Evolutionary conservation across 2,797 vertebrate species (phyloP), one percentile per base, ranked within the genome.

Genomic region (Melanogrammus aeglefinus): DNA sequence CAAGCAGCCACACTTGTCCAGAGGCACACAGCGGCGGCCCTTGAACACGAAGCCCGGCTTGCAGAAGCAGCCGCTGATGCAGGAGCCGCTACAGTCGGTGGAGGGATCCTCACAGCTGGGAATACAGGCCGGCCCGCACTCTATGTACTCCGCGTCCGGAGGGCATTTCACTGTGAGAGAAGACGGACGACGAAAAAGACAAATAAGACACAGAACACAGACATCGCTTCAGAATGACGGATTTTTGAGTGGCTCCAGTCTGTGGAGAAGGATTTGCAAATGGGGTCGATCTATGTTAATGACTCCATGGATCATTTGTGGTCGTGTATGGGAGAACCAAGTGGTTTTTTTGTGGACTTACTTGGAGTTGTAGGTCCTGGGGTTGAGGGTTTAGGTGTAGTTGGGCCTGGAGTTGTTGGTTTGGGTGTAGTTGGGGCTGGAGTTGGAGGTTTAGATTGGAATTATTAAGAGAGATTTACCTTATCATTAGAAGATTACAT

Each of bases 41-140:
- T 87, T 91, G 78, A 94, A 94, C 84, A 96, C 87, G 84, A 90
- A 95, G 9, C 95, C 95, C n/a, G 91, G 90, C 80, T 94, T 92
- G 75, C 95, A 96, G 89, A 94, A 93, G 76, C 95, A 94, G 72
- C 86, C 93, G 0, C 83, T 93, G 74, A 89, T 88, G 78, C 96
- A 96, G 44, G 86, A 86, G 9, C 87, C 86, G 44, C 84, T 84
- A 12, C 95, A 96, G 85, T 88, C 93, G 76, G 91, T 92, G 38
- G 91, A 94, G 16, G 94, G 95, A 66, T 85, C 89, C 86, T 83
- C 66, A 78, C 94, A 95, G 80, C 91, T 88, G 1, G 93, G 94
- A 14, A 91, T 90, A 80, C 95, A 95, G 74, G 94, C 88, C 76
- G 92, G 92, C n/a, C 93, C 94, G 27, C 95, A 96, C 1, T 84